A percentile compares a stretch with the other conserved stretches of the same genome.
Conservation (phyloP, 2,888 invertebrate species). For the Selenia dentaria region DNA sequence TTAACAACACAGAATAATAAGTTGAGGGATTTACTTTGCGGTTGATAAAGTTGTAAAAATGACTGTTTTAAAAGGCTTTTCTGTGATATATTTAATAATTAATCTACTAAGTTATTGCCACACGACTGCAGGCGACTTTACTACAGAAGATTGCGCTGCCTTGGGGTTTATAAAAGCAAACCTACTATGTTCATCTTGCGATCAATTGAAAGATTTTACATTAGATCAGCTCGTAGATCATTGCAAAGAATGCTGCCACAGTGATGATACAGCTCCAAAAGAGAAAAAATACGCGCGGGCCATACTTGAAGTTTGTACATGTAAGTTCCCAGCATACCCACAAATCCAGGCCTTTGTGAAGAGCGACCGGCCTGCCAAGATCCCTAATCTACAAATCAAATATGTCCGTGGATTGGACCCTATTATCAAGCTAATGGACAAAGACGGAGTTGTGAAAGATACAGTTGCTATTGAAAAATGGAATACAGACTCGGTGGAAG, state of each 20-base stretch:
- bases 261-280: conserved; percentile 87
- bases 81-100: conserved; percentile 22
- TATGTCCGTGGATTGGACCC: conserved; percentile 98
- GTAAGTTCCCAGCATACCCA: conserved; percentile 98
- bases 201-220: conserved; percentile 91
- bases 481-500: conserved; percentile 99
- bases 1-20: too few species aligned
- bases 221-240: conserved; percentile 87
- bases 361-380: conserved; percentile 94
- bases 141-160: conserved; percentile 92
- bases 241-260: conserved; percentile 92
- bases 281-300: conserved; percentile 95
- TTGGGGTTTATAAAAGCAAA: conserved; percentile 94
- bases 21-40: too few species aligned
- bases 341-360: conserved; percentile 99
- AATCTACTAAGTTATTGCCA: conserved; percentile 33
- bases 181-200: conserved; percentile 95
- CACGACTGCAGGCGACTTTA: conserved; percentile 80
- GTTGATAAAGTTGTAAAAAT: too few species aligned
- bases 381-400: conserved; percentile 95
- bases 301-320: conserved; percentile 97
- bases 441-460: conserved; percentile 92
- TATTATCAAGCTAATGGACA: conserved; percentile 95
- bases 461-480: conserved; percentile 98
- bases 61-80: conserved; percentile 13